These are phyloP conservation scores for Philotrypesis tridentata DNA, from an alignment of 1,140 invertebrate species.

Conservation along the genomic window DNA sequence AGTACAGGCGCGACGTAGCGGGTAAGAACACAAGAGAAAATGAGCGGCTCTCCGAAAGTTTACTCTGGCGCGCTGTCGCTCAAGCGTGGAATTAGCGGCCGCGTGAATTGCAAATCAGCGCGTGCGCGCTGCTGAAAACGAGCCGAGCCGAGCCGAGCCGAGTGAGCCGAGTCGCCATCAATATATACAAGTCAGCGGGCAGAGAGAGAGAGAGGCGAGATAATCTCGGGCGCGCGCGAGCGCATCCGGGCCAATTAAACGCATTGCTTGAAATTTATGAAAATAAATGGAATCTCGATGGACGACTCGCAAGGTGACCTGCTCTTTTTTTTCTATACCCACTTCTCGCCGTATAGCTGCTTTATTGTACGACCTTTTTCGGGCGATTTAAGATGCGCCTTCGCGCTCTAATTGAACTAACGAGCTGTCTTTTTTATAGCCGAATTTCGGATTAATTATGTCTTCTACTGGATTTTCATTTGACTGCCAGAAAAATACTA, in stretches of 20 bases:
- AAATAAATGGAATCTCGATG: slow-evolving; percentile 30
- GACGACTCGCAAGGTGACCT: background rate
- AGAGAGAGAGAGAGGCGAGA: background rate
- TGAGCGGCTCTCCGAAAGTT: background rate
- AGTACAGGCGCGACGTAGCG: background rate
- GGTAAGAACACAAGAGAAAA: background rate
- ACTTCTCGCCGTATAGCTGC: background rate
- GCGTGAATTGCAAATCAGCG: slow-evolving; percentile 10
- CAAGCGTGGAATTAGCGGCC: slow-evolving; percentile 18
- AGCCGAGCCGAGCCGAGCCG: background rate
- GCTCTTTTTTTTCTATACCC: background rate
- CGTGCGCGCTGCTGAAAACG: background rate
- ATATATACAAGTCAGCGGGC: background rate
- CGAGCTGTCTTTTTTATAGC: slow-evolving; percentile 1
- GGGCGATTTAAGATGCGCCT: background rate
- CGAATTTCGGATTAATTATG: slow-evolving; percentile 21
- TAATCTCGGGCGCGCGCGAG: background rate
- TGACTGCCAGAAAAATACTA: background rate
- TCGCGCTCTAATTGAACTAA: background rate
- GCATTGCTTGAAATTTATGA: slow-evolving; percentile 39
- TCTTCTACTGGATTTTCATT: background rate
- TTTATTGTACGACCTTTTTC: slow-evolving; percentile 6
- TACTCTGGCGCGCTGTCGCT: background rate
- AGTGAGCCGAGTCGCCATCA: background rate
- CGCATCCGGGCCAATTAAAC: slow-evolving; percentile 25